Base-by-base conservation (phyloP, 2,888 invertebrate genomes). In the Napeogenes sylphis region DNA sequence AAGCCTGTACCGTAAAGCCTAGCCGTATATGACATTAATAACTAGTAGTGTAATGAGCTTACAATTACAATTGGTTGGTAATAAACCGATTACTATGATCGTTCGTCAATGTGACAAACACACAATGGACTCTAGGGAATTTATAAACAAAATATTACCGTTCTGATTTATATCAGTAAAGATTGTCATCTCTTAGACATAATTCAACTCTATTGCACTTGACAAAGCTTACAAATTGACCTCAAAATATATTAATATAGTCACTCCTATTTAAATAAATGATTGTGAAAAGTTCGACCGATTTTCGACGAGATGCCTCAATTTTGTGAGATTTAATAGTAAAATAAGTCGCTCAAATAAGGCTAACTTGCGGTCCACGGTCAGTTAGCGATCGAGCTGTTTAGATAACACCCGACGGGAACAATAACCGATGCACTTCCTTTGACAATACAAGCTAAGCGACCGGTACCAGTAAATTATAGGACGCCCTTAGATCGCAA, bases 381-480 rank as follows among this genome's bases (percentile, higher is more conserved):
- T 74, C 73, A 71, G 69, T 76, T 75, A 70, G 76, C 77, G 84
- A 87, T 87, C 72, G 75, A 75, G 72, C 78, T 76, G 76, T 68
- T 66, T 68, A 78, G 86, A 87, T 87, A 87, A 84, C 78, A 79
- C 75, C 74, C 84, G 73, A 83, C 78, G 78, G 78, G 82, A 87
- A 89, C 88, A 88, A 90, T 89, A 87, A 87, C 84, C 82, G 86
- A 87, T 86, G 86, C 85, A 85, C 85, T 85, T 85, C 85, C 87
- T 87, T 84, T 84, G 86, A 87, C 88, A 89, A 86, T 84, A 73
- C 70, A 75, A 73, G 68, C 70, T 65, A 62, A 60, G 60, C 59
- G 60, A 55, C 71, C 73, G 66, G 70, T 71, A 70, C 70, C 73
- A 73, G 73, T 75, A 75, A 87, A 84, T 87, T 86, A 87, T 86